Percentiles rank a stretch among this genome's conserved stretches.
Evolutionary conservation across 2,113 vertebrate species (phyloP).

Genomic region (Silurus glanis): DNA sequence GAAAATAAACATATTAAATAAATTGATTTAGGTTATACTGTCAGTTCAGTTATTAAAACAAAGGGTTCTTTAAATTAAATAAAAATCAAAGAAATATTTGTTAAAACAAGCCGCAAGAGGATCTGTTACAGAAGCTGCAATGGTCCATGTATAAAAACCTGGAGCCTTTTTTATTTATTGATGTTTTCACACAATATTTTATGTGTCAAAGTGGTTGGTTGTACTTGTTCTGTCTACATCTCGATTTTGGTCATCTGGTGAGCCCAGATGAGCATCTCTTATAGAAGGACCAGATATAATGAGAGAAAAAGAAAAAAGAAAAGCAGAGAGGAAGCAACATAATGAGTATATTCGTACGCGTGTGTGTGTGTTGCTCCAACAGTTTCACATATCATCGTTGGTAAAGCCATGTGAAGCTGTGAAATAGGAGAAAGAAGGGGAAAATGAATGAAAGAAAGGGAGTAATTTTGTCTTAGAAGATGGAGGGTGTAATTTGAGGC

Average conservation of each 20-base stretch:
- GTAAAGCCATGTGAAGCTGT: not conserved
- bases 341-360: not conserved
- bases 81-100: not conserved
- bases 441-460: not conserved
- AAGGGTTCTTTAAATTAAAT: not conserved
- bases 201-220: not conserved
- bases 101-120: not conserved
- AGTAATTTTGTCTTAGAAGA: not conserved
- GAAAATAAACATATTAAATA: not conserved
- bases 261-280: not conserved
- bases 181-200: not conserved
- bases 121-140: not conserved
- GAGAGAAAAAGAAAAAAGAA: no score
- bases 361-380: not conserved
- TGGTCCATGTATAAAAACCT: not conserved
- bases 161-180: not conserved
- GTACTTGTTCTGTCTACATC: not conserved
- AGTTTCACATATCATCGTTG: not conserved
- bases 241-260: not conserved
- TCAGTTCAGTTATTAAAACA: not conserved
- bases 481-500: slow-evolving; percentile 52
- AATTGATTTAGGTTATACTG: not conserved
- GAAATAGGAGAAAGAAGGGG: not conserved
- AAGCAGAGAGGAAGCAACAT: not conserved
- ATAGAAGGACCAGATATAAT: not conserved